Base-by-base conservation (phyloP, 2,113 vertebrate genomes). In the Campylomormyrus numenius region DNA sequence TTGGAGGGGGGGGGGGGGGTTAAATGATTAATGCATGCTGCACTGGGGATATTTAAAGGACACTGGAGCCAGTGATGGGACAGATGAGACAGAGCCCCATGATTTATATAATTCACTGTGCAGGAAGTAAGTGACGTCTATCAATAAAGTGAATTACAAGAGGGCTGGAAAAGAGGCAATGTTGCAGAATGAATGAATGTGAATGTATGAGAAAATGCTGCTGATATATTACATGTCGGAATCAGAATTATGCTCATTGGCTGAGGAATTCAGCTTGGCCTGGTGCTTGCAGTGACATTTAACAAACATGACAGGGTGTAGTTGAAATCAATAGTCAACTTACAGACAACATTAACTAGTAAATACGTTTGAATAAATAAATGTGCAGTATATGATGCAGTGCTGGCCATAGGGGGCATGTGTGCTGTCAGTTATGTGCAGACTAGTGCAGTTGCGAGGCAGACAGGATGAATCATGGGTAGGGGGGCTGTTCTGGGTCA, bases 1-100 rank as follows among this genome's bases (percentile, higher is more conserved):
- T 90, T 87, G 77, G 39, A 85, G 52, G 5, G 52, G 90, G 70
- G 88, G 66, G 58, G 56, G 89, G 39, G 56, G 46, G 74, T 66
- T 66, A 58, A 88, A 89, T 93, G 91, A 92, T 91, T 91, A 90
- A 91, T 93, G 92, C 88, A 21, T 85, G 84, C 90, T 87, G 87
- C 3, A 58, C 88, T 83, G 74, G 88, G 91, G 90, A 88, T 92
- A 90, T 91, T 92, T 90, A 92, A 92, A 90, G 91, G 89, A 88
- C 91, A 90, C 90, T 77, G 87, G 87, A 39, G 90, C 91, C 39
- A 21, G 48, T 24, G 90, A 27, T 11, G 89, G 50, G 48, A 85
- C n/a, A 24, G 48, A 8, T n/a, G 70, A 89, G 70, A 56, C 58
- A 70, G 50, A n/a, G 39, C 45, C 39, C 74, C 24, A 48, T 80